These are phyloP conservation scores for Drosophila mimetica DNA, from an alignment of 2,888 invertebrate species.

Conservation along the genomic window DNA sequence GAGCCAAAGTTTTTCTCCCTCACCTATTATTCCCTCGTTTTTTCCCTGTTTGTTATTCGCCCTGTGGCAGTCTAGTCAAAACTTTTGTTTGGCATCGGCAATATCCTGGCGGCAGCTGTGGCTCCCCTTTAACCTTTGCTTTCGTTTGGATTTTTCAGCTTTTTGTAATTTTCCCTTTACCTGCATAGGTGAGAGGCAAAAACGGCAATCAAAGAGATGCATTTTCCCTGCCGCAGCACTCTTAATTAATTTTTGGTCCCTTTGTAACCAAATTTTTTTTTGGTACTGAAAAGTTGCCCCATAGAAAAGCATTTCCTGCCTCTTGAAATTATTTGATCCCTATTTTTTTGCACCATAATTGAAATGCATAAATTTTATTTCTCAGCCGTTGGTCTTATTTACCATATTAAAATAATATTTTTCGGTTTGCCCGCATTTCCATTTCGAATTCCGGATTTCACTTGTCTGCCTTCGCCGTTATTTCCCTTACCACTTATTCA, in stretches of 20 bases:
- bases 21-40: slow-evolving; percentile 10
- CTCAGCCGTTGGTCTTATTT: slow-evolving; percentile 61
- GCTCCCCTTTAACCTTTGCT: slow-evolving; percentile 62
- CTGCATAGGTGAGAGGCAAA: slow-evolving; percentile 1
- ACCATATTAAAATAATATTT: slow-evolving; percentile 77
- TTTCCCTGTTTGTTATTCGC: slow-evolving; percentile 25
- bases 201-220: slow-evolving; percentile 41
- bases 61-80: slow-evolving; percentile 66
- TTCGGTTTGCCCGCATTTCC: slow-evolving; percentile 68
- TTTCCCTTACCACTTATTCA: slow-evolving; percentile 7
- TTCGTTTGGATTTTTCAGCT: slow-evolving; percentile 12
- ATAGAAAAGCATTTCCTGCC: slow-evolving; percentile 15
- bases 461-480: slow-evolving; percentile 22
- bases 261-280: slow-evolving; percentile 29
- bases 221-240: slow-evolving; percentile 23
- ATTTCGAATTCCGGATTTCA: slow-evolving; percentile 62
- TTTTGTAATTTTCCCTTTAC: slow-evolving; percentile 6
- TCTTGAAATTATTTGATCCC: slow-evolving; percentile 20
- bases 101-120: slow-evolving; percentile 64
- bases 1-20: slow-evolving; percentile 42
- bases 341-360: slow-evolving; percentile 58
- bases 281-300: slow-evolving; percentile 18
- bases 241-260: slow-evolving; percentile 46
- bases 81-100: slow-evolving; percentile 70
- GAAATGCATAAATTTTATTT: slow-evolving; percentile 76